Base-by-base conservation (phyloP, 2,888 invertebrate species). In the Stenodema calcarata region DNA sequence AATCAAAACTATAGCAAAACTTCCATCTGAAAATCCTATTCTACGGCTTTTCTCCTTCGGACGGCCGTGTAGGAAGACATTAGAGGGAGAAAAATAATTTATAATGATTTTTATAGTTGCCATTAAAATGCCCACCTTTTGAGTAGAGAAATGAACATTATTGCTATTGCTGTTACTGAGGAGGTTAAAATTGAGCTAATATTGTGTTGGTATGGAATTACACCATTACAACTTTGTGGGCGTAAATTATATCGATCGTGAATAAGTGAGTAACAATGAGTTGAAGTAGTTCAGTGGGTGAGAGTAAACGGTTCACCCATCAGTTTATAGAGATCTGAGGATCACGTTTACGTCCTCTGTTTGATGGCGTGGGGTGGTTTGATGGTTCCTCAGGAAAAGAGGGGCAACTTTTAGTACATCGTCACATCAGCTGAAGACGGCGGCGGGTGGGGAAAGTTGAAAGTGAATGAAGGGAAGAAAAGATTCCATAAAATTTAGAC, bases 401-500 rank as follows among this genome's bases (percentile, higher is more conserved):
- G 73, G 78, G 76, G 41, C 18, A 16, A 1, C 78, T 44, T 44
- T 42, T 78, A 41, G 78, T 78, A 18, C 27, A 44, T 42, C 78
- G 78, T 44, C 78, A 27, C 73, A 41, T 44, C 44, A 42, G 27
- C 41, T 73, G 78, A 44, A 78, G 41, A 62, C 16, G 75, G 16
- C 0, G 14, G 30, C 4, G 41, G 44, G 78, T 44, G 23, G 1
- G 30, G 14, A 76, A 76, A 35, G 35, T 78, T 78, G 78, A 78
- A 73, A 41, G 78, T 84, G 84, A 75, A 73, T 47, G 73, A 41
- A 82, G 27, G 82, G 82, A 82, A 41, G 47, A 35, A 80, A 80
- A 50, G 54, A 82, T 62, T 62, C 84, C 75, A 73, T 84, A 84
- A 84, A 84, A 84, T 73, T 84, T 73, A 84, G 84, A 75, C 84